Conservation (phyloP, 2,113 vertebrate species). For the Echinops telfairi region DNA sequence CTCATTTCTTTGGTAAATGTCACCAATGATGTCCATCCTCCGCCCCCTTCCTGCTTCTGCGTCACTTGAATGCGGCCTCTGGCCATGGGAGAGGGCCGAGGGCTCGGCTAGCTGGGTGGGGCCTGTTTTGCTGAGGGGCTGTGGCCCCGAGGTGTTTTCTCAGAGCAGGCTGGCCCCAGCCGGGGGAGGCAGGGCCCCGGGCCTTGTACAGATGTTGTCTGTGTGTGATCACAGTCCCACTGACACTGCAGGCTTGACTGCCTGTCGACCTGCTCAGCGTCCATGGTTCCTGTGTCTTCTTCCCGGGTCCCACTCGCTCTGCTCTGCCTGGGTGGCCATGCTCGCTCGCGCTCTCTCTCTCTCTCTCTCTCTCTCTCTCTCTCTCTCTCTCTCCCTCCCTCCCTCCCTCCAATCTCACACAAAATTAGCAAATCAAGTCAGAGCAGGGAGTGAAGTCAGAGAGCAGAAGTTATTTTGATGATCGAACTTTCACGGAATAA, state of each 20-base stretch:
- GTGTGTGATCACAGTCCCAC: background rate
- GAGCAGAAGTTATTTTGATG: background rate
- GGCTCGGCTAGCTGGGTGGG: background rate
- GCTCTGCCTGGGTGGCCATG: background rate
- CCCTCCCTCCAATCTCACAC: background rate
- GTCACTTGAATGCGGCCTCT: background rate
- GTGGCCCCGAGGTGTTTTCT: background rate
- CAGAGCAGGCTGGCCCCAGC: background rate
- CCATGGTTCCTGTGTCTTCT: background rate
- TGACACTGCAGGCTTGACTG: background rate
- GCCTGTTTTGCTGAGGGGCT: background rate
- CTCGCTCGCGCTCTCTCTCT: background rate
- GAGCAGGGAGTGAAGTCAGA: background rate
- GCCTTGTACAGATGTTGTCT: background rate
- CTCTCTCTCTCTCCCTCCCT: too few relatives aligned
- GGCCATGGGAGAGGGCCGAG: background rate
- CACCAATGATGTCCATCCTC: conserved; percentile 5
- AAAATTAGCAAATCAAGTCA: background rate
- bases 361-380: background rate
- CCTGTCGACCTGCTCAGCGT: background rate
- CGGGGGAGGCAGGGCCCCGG: background rate
- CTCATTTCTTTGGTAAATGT: conserved; percentile 76
- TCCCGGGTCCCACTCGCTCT: background rate
- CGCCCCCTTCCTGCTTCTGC: background rate
- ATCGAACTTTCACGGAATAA: background rate